Evolutionary conservation across 2,888 invertebrate genomes (phyloP).

Genomic region (Drosophila leonis): DNA sequence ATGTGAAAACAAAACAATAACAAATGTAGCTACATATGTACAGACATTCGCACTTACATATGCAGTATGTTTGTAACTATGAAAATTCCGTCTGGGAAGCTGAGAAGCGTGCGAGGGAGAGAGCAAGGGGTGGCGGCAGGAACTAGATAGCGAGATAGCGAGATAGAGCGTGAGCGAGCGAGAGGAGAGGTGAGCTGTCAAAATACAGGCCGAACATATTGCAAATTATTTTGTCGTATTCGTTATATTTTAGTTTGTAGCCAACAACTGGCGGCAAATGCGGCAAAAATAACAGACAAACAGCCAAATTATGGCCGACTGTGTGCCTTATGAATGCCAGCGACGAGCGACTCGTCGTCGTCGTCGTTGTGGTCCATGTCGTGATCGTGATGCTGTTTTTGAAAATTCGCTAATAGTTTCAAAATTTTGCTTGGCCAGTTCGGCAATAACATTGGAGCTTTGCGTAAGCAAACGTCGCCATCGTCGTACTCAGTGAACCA

Average conservation of each 20-base stretch:
- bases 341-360: slow-evolving; percentile 14
- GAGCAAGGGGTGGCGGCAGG: not conserved
- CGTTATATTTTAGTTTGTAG: slow-evolving; percentile 55
- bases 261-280: slow-evolving; percentile 56
- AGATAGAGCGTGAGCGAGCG: not conserved
- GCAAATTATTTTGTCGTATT: slow-evolving; percentile 68
- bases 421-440: slow-evolving; percentile 83
- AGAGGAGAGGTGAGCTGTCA: not conserved
- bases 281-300: slow-evolving; percentile 68
- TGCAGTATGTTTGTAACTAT: slow-evolving; percentile 2
- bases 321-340: slow-evolving; percentile 41
- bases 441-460: slow-evolving; percentile 83
- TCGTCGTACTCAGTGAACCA: slow-evolving; percentile 31
- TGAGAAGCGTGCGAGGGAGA: not conserved
- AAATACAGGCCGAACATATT: slow-evolving; percentile 46
- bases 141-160: not conserved
- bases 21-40: slow-evolving; percentile 24
- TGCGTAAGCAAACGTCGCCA: slow-evolving; percentile 75
- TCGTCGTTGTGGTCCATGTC: slow-evolving; percentile 2
- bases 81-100: slow-evolving; percentile 35
- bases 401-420: slow-evolving; percentile 83
- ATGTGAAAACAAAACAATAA: slow-evolving; percentile 56
- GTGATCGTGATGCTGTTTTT: slow-evolving; percentile 51
- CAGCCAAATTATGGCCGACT: slow-evolving; percentile 64
- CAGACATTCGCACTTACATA: not conserved